phyloP scores from a whole-genome alignment of 64 coral and sea anemone species.

The Pocillopora damicornis region DNA sequence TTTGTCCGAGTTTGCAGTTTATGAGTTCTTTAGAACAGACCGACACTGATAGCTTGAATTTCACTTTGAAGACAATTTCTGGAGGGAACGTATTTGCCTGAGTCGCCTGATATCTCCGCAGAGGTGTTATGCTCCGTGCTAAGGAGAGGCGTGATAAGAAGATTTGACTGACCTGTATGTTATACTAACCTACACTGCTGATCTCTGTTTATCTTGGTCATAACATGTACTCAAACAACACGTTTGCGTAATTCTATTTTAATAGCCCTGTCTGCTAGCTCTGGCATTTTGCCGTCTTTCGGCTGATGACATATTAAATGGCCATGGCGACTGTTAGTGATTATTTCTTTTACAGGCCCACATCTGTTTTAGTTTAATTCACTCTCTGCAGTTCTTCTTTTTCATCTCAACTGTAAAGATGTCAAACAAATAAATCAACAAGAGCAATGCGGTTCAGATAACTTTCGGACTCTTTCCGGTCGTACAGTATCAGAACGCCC shows the following conservation, averaged over 20 bases:
- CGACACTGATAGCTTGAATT: not conserved
- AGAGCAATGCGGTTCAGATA: not conserved
- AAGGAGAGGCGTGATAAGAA: not conserved
- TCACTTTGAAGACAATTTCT: not conserved
- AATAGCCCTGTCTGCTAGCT: not conserved
- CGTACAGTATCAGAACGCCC: not conserved
- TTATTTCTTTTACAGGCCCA: not conserved
- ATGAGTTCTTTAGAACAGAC: not conserved
- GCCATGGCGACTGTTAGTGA: not conserved
- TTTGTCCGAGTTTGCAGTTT: not conserved
- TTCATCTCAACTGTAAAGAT: not conserved
- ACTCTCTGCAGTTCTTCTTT: not conserved
- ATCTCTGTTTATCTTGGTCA: too few species aligned
- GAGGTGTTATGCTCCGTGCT: too few species aligned
- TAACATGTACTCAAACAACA: not conserved
- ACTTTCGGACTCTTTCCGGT: not conserved
- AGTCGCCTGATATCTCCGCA: too few species aligned
- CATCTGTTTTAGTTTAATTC: not conserved
- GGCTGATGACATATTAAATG: not conserved
- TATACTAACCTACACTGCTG: too few species aligned
- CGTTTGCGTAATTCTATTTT: conserved; percentile 10
- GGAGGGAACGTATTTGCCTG: not conserved
- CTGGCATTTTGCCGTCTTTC: not conserved
- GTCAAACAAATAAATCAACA: not conserved
- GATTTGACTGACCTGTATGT: not conserved